These are phyloP conservation scores for Crepidodera aurea DNA, from an alignment of 2,888 invertebrate species.

Conservation along the genomic window DNA sequence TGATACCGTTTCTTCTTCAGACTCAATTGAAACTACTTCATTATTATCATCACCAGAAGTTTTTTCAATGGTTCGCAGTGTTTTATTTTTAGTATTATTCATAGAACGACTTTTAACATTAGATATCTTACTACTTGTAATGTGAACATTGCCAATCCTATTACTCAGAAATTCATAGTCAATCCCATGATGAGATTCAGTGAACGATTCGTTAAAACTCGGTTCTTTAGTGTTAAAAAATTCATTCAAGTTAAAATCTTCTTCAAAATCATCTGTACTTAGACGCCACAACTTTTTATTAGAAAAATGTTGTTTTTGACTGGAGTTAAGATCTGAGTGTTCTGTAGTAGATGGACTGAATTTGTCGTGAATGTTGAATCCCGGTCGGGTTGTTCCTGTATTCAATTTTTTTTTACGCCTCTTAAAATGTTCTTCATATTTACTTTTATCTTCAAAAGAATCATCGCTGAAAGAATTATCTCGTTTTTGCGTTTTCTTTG, in stretches of 20 bases:
- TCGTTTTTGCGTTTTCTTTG: slow-evolving; percentile 10
- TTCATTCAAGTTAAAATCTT: slow-evolving; percentile 25
- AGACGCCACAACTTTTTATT: not conserved
- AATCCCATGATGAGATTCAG: slow-evolving; percentile 36
- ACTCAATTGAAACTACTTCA: too few relatives aligned
- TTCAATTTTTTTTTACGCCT: slow-evolving; percentile 10
- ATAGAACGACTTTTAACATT: not conserved
- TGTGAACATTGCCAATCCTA: slow-evolving; percentile 4
- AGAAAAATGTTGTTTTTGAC: not conserved
- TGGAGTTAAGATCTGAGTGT: not conserved
- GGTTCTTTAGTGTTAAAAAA: slow-evolving; percentile 26
- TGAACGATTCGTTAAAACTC: slow-evolving; percentile 33
- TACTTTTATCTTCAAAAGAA: not conserved
- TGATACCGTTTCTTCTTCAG: too few relatives aligned
- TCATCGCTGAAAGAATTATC: slow-evolving; percentile 6
- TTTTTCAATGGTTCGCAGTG: too few relatives aligned
- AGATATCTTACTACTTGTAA: not conserved
- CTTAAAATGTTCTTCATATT: not conserved
- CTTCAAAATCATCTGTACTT: not conserved
- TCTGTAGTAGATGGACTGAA: slow-evolving; percentile 2
- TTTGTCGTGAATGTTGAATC: not conserved
- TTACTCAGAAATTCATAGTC: slow-evolving; percentile 33
- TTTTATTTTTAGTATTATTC: not conserved
- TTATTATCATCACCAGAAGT: not conserved
- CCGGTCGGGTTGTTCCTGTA: not conserved